Percentiles rank a stretch among this genome's conserved stretches.
Conservation (phyloP, 2,888 invertebrate genomes). For the Rhyacophila evoluta region DNA sequence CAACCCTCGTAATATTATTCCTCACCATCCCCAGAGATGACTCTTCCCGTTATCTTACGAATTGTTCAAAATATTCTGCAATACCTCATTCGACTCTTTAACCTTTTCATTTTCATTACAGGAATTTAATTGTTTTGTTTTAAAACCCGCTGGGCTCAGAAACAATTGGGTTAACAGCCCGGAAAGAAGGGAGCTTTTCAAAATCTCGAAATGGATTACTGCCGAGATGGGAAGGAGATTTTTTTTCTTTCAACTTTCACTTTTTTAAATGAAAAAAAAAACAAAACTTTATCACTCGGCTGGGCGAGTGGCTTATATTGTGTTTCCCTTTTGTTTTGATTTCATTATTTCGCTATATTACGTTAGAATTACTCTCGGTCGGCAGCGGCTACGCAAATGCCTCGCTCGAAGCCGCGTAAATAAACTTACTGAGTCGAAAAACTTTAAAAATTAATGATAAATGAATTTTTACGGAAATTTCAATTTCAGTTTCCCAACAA, state of each 20-base stretch:
- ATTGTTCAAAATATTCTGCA: constrained; percentile 40
- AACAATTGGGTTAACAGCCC: constrained; percentile 51
- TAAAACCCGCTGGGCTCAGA: constrained; percentile 47
- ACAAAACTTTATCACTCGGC: constrained; percentile 26
- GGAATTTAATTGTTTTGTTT: constrained; percentile 53
- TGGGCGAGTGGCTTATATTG: constrained; percentile 25
- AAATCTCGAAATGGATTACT: constrained; percentile 48
- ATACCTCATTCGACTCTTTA: constrained; percentile 46
- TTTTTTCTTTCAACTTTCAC: constrained; percentile 28
- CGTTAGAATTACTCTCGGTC: constrained; percentile 2
- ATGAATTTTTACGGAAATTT: constrained; percentile 20
- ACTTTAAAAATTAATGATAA: constrained; percentile 24
- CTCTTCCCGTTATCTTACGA: constrained; percentile 43
- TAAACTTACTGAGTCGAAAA: constrained; percentile 6
- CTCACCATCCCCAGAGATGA: constrained; percentile 6
- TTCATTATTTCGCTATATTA: constrained; percentile 29
- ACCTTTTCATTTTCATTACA: constrained; percentile 53
- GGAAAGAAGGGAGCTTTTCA: constrained; percentile 48
- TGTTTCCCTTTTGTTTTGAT: constrained; percentile 30
- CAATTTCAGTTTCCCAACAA: not conserved
- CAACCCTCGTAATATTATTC: not conserved
- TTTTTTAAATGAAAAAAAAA: constrained; percentile 26
- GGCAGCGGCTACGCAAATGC: not conserved
- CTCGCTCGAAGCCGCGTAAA: not conserved
- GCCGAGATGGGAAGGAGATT: constrained; percentile 26